A percentile compares a stretch with the other conserved stretches of the same genome.
Conservation (phyloP, 2,888 invertebrate species). For the Scaeva pyrastri region DNA sequence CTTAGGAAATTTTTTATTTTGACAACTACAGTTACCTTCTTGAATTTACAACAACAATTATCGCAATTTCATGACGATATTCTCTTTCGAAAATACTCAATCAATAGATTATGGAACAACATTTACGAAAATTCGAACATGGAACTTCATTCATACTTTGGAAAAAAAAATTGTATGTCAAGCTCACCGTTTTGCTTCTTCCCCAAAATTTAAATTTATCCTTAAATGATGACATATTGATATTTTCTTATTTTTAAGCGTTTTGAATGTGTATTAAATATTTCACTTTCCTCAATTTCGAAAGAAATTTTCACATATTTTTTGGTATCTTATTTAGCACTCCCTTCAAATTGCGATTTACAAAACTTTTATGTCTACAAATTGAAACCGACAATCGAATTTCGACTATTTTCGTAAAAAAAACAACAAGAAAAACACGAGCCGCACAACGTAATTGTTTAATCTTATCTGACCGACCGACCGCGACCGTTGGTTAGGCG, state of each 20-base stretch:
- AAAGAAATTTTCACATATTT: conserved; percentile 19
- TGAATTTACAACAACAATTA: background rate
- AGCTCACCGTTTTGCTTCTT: conserved; percentile 82
- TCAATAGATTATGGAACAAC: background rate
- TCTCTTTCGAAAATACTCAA: conserved; percentile 14
- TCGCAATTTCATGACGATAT: background rate
- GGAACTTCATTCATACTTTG: background rate
- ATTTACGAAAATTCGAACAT: conserved; percentile 29
- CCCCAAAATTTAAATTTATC: conserved; percentile 83
- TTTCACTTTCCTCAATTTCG: conserved; percentile 1
- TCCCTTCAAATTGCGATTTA: conserved; percentile 1
- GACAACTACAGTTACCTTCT: background rate
- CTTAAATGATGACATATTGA: conserved; percentile 83
- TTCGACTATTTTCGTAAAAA: background rate
- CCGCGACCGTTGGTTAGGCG: conserved; percentile 28
- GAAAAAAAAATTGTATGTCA: background rate
- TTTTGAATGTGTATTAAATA: background rate
- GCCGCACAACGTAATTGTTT: conserved; percentile 63
- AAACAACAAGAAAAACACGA: conserved; percentile 29
- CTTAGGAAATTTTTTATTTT: background rate
- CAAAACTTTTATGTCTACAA: background rate
- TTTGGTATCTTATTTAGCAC: background rate
- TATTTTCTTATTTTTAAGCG: background rate
- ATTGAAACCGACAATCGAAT: background rate
- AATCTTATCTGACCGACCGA: conserved; percentile 68